Conservation (phyloP, 2,888 invertebrate genomes). For the Drosophila subquinaria region DNA sequence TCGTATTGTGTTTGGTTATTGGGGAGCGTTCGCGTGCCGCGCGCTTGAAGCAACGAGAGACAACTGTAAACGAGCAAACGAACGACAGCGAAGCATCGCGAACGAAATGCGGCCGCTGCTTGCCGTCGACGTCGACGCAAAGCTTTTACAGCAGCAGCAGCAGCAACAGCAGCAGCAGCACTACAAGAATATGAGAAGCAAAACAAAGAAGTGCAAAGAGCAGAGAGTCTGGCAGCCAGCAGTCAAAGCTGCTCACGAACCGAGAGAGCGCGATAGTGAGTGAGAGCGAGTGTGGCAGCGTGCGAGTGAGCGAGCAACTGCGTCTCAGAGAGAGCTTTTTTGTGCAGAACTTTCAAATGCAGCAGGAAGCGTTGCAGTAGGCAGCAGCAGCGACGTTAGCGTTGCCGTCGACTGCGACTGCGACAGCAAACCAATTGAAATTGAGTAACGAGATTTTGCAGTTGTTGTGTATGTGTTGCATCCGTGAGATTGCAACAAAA, state of each 20-base stretch:
- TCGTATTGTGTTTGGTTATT: constrained; percentile 31
- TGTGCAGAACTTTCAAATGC: constrained; percentile 69
- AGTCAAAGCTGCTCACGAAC: constrained; percentile 30
- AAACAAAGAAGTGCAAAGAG: constrained; percentile 80
- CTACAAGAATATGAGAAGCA: constrained; percentile 76
- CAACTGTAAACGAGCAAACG: constrained; percentile 79
- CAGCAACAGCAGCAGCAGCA: constrained; percentile 36
- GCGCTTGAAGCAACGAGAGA: constrained; percentile 83
- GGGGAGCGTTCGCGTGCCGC: constrained; percentile 80
- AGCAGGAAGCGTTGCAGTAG: constrained; percentile 61
- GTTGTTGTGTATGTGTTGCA: constrained; percentile 47
- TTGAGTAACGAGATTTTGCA: constrained; percentile 79
- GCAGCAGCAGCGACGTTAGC: constrained; percentile 24
- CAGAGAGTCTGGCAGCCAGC: constrained; percentile 28
- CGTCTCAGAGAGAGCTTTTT: constrained; percentile 48
- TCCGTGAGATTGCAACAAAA: constrained; percentile 66
- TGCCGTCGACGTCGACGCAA: constrained; percentile 59
- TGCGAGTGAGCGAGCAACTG: constrained; percentile 19
- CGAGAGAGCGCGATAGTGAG: constrained; percentile 15
- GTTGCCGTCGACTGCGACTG: constrained; percentile 17
- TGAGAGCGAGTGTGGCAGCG: constrained; percentile 13
- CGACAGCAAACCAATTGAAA: constrained; percentile 75
- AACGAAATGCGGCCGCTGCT: constrained; percentile 64
- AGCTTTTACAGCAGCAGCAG: constrained; percentile 72
- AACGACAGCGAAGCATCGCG: constrained; percentile 73